Evolutionary conservation across 2,888 invertebrate species (phyloP), one percentile per base, ranked within the genome.

Genomic region (Eueremaeus valkanovi): DNA sequence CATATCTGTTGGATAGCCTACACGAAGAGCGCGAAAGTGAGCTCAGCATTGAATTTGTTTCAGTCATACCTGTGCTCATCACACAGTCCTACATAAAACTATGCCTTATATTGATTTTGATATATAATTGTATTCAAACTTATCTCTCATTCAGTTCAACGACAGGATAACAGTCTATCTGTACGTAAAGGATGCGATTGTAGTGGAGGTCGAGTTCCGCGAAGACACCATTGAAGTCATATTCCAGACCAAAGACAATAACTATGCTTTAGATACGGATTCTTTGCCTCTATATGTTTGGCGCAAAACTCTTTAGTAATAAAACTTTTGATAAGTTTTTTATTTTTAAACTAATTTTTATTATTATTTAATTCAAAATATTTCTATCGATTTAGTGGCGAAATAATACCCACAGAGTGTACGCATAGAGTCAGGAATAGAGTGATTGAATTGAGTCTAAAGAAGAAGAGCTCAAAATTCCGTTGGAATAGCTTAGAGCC

Each of bases 401-500:
- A 80, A 58, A 80, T 82, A 72, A 61, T 80, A 0, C 81, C 81
- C 8, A 80, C 80, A 24, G 78, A 79, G 73, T 82, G 82, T 77
- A 78, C 72, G 63, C 81, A 78, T 77, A 80, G 79, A 55, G 75
- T 82, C 9, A 80, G 78, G 8, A 40, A 61, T 6, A 51, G 78
- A 13, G 78, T 77, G 40, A 79, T 83, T 58, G 82, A 83, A 74
- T 75, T 83, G 8, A 77, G 76, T 3, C 77, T 83, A 68, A 75
- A 76, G n/a, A 83, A 83, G 75, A 78, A 79, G 24, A 5, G n/a
- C 36, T 78, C 78, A 11, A 29, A 78, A 21, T 74, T 75, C 21
- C 79, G 80, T 63, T 83, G 83, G 83, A 80, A 79, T 11, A 80
- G 79, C 16, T 76, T 83, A 72, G 83, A 83, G 74, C 81, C 81